phyloP scores from a whole-genome alignment of 1,140 invertebrate species.

The Macrocentrus cingulum region DNA sequence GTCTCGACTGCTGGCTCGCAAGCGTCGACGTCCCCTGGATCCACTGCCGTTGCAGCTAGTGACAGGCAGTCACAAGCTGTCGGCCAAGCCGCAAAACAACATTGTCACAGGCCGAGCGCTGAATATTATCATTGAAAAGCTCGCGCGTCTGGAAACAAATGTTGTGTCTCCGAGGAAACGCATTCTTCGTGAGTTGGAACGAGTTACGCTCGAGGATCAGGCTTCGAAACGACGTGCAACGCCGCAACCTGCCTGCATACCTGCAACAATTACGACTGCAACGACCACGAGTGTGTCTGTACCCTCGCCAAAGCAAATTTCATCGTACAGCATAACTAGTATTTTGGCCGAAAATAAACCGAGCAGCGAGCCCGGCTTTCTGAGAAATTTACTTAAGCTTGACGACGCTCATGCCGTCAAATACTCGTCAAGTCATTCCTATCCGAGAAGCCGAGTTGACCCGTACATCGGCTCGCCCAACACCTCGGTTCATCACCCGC shows the following conservation, averaged over 20 bases:
- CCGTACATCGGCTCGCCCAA: conserved; percentile 46
- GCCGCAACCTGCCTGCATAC: conserved; percentile 43
- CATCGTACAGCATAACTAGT: conserved; percentile 78
- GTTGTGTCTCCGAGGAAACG: conserved; percentile 73
- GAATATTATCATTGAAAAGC: conserved; percentile 55
- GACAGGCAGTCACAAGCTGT: conserved; percentile 53
- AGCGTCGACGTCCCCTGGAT: conserved; percentile 64
- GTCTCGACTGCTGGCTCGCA: conserved; percentile 58
- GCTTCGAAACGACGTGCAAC: conserved; percentile 54
- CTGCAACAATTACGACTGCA: conserved; percentile 30
- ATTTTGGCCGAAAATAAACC: conserved; percentile 65
- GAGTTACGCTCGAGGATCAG: conserved; percentile 70
- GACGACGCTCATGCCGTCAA: conserved; percentile 52
- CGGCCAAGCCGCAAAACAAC: conserved; percentile 25
- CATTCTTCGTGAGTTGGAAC: conserved; percentile 72
- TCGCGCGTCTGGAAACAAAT: conserved; percentile 55
- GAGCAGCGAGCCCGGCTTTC: conserved; percentile 50
- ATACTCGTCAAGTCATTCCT: conserved; percentile 52
- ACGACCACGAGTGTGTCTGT: conserved; percentile 36
- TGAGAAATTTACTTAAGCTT: conserved; percentile 54
- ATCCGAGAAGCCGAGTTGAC: conserved; percentile 48
- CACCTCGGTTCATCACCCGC: conserved; percentile 48
- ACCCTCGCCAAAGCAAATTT: conserved; percentile 60
- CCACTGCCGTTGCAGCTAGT: conserved; percentile 41
- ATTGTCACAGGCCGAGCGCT: conserved; percentile 44